phyloP scores from a whole-genome alignment of 2,113 vertebrate genomes.

The Zosterops pallidus region DNA sequence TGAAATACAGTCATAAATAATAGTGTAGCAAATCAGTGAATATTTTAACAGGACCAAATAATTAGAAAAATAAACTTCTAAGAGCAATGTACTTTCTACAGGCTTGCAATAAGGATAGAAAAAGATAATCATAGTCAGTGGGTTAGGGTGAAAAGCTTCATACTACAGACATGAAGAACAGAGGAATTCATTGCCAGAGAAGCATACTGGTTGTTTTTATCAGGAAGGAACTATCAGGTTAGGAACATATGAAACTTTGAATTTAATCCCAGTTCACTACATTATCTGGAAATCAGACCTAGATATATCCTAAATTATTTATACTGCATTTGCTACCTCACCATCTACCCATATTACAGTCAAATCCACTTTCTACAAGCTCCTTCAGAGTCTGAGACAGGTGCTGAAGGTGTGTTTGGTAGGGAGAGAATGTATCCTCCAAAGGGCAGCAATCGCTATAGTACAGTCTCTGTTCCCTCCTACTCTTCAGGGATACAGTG shows the following conservation, averaged over 20 bases:
- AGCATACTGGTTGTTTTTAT: accelerated
- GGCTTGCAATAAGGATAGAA: background rate
- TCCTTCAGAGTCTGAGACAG: background rate
- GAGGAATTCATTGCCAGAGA: background rate
- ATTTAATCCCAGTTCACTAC: background rate
- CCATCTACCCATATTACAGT: background rate
- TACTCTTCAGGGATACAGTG: background rate
- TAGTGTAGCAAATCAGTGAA: background rate
- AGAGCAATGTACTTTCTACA: background rate
- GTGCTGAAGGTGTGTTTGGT: accelerated
- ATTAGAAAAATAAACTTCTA: background rate
- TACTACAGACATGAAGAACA: background rate
- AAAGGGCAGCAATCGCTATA: background rate
- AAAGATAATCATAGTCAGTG: background rate
- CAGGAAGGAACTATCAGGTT: background rate
- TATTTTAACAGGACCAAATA: background rate
- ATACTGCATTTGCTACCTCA: background rate
- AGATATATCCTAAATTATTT: background rate
- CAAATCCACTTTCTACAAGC: background rate
- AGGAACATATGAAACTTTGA: background rate
- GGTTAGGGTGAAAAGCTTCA: background rate
- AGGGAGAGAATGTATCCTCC: background rate
- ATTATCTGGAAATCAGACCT: background rate
- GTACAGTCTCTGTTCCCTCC: background rate
- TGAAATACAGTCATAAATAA: background rate